Conservation (phyloP, 1,140 invertebrate genomes). For the silkworm (Bombyx mori) region ASM3026992v2 NC_085119.1:15264001-15264500, state of each 20-base stretch:
- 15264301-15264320: too few species aligned
- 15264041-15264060: conserved; percentile 25
- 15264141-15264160: conserved; percentile 25
- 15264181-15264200: conserved; percentile 13
- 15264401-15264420: too few species aligned
- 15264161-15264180: conserved; percentile 39
- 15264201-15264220: conserved; percentile 31
- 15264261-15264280: conserved; percentile 10
- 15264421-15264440: too few species aligned
- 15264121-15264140: conserved; percentile 35
- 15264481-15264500: too few species aligned
- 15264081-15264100: too few species aligned
- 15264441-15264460: too few species aligned
- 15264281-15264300: too few species aligned
- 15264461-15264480: too few species aligned
- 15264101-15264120: conserved; percentile 37
- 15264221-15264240: conserved; percentile 33
- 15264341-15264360: too few species aligned
- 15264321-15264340: too few species aligned
- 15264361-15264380: too few species aligned
- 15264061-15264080: conserved; percentile 33
- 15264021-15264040: conserved; percentile 19
- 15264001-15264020: conserved; percentile 22
- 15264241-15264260: conserved; percentile 43
- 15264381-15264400: too few species aligned